These are phyloP conservation scores for Tetragonisca angustula DNA, from an alignment of 2,888 invertebrate species.

Conservation along the genomic window DNA sequence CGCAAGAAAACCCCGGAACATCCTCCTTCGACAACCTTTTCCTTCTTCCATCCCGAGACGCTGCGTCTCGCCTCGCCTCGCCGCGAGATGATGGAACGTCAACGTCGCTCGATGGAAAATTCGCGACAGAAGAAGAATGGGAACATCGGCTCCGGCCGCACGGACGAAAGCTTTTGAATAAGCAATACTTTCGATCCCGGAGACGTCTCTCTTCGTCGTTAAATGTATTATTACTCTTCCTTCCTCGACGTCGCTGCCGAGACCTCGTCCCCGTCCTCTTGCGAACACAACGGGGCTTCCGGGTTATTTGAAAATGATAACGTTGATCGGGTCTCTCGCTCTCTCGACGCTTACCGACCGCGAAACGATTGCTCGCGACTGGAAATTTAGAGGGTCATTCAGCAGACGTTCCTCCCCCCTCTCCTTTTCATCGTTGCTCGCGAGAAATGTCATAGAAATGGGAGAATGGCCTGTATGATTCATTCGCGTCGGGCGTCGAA, in stretches of 20 bases:
- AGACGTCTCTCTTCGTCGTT: conserved; percentile 68
- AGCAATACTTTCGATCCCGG: conserved; percentile 58
- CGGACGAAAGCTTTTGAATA: conserved; percentile 52
- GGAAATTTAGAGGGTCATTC: conserved; percentile 26
- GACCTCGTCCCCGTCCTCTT: too few relatives aligned
- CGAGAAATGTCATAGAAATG: conserved; percentile 25
- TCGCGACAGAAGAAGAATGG: conserved; percentile 60
- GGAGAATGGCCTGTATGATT: not conserved
- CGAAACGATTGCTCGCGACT: not conserved
- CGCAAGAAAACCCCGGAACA: conserved; percentile 32
- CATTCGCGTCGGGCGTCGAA: not conserved
- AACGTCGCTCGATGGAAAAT: conserved; percentile 53
- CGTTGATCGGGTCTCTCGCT: not conserved
- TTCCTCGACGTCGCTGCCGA: too few relatives aligned
- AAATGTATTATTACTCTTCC: conserved; percentile 71
- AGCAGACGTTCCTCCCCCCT: not conserved
- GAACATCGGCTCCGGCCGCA: conserved; percentile 42
- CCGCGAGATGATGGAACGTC: conserved; percentile 40
- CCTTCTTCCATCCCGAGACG: not conserved
- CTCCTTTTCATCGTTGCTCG: not conserved
- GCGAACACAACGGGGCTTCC: not conserved
- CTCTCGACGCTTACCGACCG: not conserved
- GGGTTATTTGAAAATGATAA: conserved; percentile 10
- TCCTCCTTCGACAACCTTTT: conserved; percentile 45
- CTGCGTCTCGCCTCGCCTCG: not conserved